Conservation (phyloP, 2,888 invertebrate species). For the Pollenia angustigena region DNA sequence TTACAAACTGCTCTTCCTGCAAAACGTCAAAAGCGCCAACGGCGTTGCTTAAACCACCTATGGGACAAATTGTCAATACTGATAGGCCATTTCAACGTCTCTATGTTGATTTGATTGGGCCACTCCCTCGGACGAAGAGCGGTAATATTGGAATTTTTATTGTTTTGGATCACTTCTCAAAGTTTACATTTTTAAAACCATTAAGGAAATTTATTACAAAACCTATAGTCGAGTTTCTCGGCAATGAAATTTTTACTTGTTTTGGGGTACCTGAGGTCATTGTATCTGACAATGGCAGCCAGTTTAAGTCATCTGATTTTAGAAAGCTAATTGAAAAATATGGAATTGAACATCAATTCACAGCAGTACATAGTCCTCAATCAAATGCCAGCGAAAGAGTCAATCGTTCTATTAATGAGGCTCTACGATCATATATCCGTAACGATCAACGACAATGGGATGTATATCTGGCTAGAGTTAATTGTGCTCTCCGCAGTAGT, state of each 20-base stretch:
- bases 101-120: neutral
- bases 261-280: conserved; percentile 1
- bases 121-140: no score
- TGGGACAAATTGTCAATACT: no score
- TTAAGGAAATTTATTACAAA: no score
- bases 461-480: neutral
- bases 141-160: no score
- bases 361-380: no score
- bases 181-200: no score
- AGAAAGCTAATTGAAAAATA: neutral
- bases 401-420: neutral
- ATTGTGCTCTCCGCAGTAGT: neutral
- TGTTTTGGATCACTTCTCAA: no score
- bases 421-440: neutral
- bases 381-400: neutral
- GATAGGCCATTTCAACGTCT: neutral
- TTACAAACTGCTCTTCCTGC: neutral
- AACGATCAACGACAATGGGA: neutral
- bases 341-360: neutral
- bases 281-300: neutral
- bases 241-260: neutral
- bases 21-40: conserved; percentile 10
- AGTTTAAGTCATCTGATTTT: conserved; percentile 8
- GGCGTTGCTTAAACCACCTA: neutral
- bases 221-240: no score